Conservation (phyloP, 2,113 vertebrate genomes). For the Mustela lutreola region DNA sequence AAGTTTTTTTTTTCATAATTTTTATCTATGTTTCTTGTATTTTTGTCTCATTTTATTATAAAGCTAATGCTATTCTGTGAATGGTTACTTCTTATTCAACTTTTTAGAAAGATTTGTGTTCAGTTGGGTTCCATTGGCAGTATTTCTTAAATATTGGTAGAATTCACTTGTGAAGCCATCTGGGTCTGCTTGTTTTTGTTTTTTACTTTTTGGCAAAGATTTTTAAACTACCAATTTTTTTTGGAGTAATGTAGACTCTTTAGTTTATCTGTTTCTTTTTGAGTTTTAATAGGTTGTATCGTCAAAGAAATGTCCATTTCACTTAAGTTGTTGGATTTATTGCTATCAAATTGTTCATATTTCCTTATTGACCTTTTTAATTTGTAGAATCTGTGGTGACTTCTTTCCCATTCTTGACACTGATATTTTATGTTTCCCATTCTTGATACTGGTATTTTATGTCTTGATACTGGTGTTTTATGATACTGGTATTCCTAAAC, state of each 20-base stretch:
- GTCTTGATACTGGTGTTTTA: background rate
- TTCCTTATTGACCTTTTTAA: background rate
- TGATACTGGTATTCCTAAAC: background rate
- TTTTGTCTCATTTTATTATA: background rate
- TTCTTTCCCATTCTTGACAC: background rate
- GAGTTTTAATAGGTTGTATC: background rate
- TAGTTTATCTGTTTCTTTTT: background rate
- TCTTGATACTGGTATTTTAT: background rate
- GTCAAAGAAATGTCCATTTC: background rate
- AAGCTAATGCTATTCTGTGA: background rate
- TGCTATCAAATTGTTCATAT: background rate
- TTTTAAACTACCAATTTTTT: background rate
- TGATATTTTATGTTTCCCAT: background rate
- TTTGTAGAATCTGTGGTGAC: background rate
- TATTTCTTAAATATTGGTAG: conserved; percentile 31
- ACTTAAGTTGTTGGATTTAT: background rate
- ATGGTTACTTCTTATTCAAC: background rate
- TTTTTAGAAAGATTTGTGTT: conserved; percentile 10
- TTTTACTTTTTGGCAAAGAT: background rate
- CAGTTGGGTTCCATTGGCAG: background rate
- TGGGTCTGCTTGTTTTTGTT: background rate
- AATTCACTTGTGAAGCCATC: background rate
- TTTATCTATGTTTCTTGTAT: background rate
- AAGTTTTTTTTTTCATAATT: background rate
- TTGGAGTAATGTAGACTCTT: background rate